Percentiles rank a stretch among this genome's conserved stretches.
Evolutionary conservation across 2,797 vertebrate genomes (phyloP).

Genomic region (Pangasius mekongensis): DNA sequence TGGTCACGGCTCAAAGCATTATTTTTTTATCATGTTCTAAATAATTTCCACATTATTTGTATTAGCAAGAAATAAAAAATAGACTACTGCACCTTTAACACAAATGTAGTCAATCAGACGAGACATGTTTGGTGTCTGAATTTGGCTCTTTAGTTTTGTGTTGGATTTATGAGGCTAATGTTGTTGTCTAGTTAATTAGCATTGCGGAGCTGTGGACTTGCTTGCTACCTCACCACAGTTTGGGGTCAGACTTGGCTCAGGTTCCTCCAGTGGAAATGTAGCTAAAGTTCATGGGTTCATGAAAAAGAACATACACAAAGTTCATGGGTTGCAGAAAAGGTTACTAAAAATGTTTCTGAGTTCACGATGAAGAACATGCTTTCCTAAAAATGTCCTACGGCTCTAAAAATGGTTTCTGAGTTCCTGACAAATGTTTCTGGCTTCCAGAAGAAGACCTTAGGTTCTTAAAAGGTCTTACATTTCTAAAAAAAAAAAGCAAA

Average conservation of each 20-base stretch:
- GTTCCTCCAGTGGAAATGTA: neutral
- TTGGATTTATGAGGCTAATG: neutral
- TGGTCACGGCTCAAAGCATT: neutral
- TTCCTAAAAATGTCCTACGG: neutral
- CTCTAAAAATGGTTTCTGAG: neutral
- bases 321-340: slow-evolving; percentile 14
- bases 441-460: neutral
- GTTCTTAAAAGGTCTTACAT: neutral
- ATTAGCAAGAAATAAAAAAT: neutral
- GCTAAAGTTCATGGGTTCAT: slow-evolving; percentile 15
- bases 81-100: neutral
- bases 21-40: neutral
- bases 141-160: neutral
- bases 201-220: neutral
- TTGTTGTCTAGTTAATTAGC: neutral
- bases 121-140: neutral
- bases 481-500: too few relatives aligned
- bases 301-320: neutral
- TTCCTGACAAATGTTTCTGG: neutral
- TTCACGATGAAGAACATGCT: neutral
- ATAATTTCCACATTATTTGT: neutral
- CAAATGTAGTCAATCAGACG: neutral
- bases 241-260: neutral
- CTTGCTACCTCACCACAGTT: neutral
- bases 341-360: neutral